Evolutionary conservation across 1,140 invertebrate species (phyloP), one percentile per base, ranked within the genome.

Genomic region (Dryas iulia): DNA sequence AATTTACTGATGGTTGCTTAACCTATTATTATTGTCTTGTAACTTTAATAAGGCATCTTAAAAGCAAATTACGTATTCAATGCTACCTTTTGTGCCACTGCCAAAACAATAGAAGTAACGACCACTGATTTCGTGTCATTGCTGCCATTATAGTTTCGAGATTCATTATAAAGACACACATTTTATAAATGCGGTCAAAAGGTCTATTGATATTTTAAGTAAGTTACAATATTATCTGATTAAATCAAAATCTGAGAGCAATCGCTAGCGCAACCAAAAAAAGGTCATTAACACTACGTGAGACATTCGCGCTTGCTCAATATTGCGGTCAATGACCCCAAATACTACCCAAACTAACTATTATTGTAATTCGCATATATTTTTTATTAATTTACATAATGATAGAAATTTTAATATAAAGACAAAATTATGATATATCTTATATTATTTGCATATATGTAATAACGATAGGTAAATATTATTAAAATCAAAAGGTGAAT

Each of bases 261-360:
- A 18, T 70, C 81, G 81, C 83, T 83, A 82, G 84, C 82, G 84
- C 84, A 89, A 79, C 79, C 82, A 86, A 91, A 91, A 90, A 88
- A 87, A 86, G 89, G 86, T 91, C 86, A 89, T 89, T 90, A 89
- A 91, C 89, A 85, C 86, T 86, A 82, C 79, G 84, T 84, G 85
- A 88, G 89, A 91, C 86, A 91, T 91, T 91, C 86, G 86, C 87
- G 86, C 83, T 84, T 81, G 82, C 79, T 90, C 82, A 88, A 89
- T 87, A 88, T 84, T 87, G 81, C 87, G 87, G 89, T 90, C 89
- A 86, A 82, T 83, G 87, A 82, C 84, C 89, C 79, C 81, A 67
- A 71, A 82, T 77, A 66, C 84, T 78, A 81, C 78, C 81, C 78
- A 79, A 71, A 77, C 73, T 66, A 82, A 79, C 77, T 69, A 63